A percentile compares a stretch with the other conserved stretches of the same genome.
These are phyloP conservation scores for Uropetala carovei DNA, from an alignment of 2,888 invertebrate species.

Conservation along the genomic window DNA sequence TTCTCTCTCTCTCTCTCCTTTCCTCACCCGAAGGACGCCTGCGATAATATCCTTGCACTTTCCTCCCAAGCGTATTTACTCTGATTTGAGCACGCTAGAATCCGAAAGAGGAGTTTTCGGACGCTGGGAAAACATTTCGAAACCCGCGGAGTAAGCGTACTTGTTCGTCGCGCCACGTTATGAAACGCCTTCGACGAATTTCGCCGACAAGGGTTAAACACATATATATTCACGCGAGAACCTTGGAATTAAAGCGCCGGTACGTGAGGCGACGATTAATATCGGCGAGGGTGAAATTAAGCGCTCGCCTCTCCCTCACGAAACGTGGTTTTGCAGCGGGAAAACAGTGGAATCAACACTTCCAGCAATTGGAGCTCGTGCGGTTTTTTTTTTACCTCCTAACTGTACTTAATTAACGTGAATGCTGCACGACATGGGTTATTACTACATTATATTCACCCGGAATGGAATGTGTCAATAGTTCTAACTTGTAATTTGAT, in stretches of 20 bases:
- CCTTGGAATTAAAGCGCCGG: background rate
- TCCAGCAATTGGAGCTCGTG: no score
- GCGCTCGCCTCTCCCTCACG: no score
- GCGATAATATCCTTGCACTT: conserved; percentile 43
- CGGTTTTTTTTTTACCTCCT: no score
- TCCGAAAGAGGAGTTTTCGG: background rate
- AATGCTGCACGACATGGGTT: no score
- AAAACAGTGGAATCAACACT: no score
- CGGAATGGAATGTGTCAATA: no score
- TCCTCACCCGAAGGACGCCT: conserved; percentile 21
- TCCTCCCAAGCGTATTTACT: conserved; percentile 34
- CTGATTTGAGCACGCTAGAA: conserved; percentile 25
- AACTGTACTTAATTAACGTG: no score
- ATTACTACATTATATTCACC: no score
- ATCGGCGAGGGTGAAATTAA: no score
- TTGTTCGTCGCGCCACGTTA: background rate
- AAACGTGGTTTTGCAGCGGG: no score
- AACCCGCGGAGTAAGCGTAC: background rate
- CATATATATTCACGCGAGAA: background rate
- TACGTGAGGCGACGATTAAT: no score
- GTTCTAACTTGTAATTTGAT: no score
- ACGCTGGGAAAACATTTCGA: background rate
- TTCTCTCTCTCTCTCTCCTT: background rate
- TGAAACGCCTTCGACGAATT: background rate
- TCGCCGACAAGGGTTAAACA: background rate